A percentile compares a stretch with the other conserved stretches of the same genome.
Evolutionary conservation across 2,113 vertebrate species (phyloP).

Genomic region (human): GRCh38 chr5:137607501-137608000

Average conservation of each 20-base stretch:
- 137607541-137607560: background rate
- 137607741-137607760: background rate
- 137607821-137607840: background rate
- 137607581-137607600: background rate
- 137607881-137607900: background rate
- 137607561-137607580: background rate
- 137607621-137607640: background rate
- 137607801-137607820: background rate
- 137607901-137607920: background rate
- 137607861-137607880: background rate
- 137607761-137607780: background rate
- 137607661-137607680: background rate
- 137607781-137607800: fast-evolving
- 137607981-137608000: background rate
- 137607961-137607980: background rate
- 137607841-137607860: background rate
- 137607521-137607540: background rate
- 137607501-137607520: background rate
- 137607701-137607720: background rate
- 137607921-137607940: background rate
- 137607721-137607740: background rate
- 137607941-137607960: background rate
- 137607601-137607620: background rate
- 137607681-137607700: background rate
- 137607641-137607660: background rate